A percentile compares a stretch with the other conserved stretches of the same genome.
Evolutionary conservation across 1,140 invertebrate genomes (phyloP).

Genomic region (Phocides pigmalion): DNA sequence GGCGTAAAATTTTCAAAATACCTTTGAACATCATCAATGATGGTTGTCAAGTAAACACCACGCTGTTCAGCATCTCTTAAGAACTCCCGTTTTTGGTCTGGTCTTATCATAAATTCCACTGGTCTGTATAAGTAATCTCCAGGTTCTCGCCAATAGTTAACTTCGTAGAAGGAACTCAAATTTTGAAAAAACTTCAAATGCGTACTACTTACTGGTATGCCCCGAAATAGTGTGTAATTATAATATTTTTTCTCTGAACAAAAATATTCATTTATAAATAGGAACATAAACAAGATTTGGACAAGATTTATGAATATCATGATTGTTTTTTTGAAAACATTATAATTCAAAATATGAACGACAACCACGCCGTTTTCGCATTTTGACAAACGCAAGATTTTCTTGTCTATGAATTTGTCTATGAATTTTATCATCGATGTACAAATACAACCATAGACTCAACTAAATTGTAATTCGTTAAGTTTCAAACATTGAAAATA

Average conservation of each 20-base stretch:
- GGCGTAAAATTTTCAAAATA: too few relatives aligned
- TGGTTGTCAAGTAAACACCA: conserved; percentile 51
- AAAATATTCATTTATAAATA: conserved; percentile 8
- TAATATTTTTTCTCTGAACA: conserved; percentile 50
- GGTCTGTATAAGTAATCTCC: conserved; percentile 45
- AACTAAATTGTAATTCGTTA: too few relatives aligned
- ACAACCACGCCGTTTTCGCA: conserved; percentile 39
- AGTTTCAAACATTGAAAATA: too few relatives aligned
- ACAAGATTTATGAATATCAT: conserved; percentile 9
- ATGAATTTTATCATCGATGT: too few relatives aligned
- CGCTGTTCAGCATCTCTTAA: conserved; percentile 37
- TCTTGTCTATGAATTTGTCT: too few relatives aligned
- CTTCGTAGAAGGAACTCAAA: conserved; percentile 47
- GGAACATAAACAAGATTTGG: conserved; percentile 23
- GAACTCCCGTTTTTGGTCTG: conserved; percentile 47
- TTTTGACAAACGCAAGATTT: conserved; percentile 5
- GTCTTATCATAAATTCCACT: conserved; percentile 57
- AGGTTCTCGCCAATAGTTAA: conserved; percentile 59
- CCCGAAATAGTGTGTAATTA: conserved; percentile 60
- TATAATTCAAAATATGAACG: conserved; percentile 7
- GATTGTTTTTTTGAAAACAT: neutral
- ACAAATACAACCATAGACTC: too few relatives aligned
- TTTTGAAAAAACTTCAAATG: conserved; percentile 59
- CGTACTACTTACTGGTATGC: conserved; percentile 46
- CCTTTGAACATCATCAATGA: conserved; percentile 63